These are phyloP conservation scores for Petrocephalus sullivani DNA, from an alignment of 2,797 vertebrate species.

Conservation along the genomic window DNA sequence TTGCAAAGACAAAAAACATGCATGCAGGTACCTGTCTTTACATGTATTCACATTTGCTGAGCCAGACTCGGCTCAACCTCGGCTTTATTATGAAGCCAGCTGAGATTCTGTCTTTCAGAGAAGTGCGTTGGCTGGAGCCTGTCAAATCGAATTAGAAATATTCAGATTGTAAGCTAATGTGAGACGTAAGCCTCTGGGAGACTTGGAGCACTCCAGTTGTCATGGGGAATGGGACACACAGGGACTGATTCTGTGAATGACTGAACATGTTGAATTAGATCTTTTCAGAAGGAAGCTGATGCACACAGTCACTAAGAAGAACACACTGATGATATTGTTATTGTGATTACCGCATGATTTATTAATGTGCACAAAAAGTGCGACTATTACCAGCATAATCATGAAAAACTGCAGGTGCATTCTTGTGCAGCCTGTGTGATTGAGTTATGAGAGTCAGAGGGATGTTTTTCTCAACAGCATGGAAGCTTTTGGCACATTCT, in stretches of 20 bases:
- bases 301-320: neutral
- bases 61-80: neutral
- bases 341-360: neutral
- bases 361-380: neutral
- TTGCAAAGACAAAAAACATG: neutral
- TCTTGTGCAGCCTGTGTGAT: neutral
- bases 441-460: neutral
- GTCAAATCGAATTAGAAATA: too few species aligned
- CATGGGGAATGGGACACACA: neutral
- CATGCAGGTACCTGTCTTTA: neutral
- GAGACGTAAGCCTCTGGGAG: neutral
- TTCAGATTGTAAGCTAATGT: neutral
- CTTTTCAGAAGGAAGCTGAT: neutral
- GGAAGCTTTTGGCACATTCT: neutral
- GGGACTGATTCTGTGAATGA: neutral
- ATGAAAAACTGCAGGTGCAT: neutral
- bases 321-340: neutral
- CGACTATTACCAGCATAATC: neutral
- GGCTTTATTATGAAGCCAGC: neutral
- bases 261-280: neutral
- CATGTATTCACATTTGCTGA: neutral
- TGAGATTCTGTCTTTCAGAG: neutral
- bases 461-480: neutral
- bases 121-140: neutral
- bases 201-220: neutral